These are phyloP conservation scores for Anabacerthia variegaticeps DNA, from an alignment of 2,797 vertebrate genomes.

Conservation along the genomic window DNA sequence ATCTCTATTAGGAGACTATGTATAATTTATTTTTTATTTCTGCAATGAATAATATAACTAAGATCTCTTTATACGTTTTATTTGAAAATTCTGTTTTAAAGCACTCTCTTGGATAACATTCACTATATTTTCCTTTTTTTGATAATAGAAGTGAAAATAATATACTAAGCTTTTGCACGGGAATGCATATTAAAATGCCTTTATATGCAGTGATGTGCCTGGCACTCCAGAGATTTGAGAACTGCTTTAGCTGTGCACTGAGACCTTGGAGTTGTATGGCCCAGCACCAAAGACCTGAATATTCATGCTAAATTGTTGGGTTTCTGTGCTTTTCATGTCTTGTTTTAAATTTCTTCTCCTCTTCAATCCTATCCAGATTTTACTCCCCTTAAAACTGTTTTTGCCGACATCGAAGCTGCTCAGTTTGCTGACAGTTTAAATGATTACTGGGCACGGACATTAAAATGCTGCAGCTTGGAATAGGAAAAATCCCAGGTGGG, in stretches of 20 bases:
- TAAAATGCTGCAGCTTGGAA: neutral
- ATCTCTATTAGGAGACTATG: slow-evolving; percentile 63
- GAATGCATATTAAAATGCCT: neutral
- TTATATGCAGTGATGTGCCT: neutral
- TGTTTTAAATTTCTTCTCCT: neutral
- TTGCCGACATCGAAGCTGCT: neutral
- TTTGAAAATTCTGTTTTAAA: slow-evolving; percentile 51
- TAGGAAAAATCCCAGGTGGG: neutral
- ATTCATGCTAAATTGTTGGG: slow-evolving; percentile 17
- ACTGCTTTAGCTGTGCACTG: neutral
- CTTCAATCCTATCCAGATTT: neutral
- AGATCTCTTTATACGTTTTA: neutral
- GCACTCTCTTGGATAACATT: slow-evolving; percentile 15
- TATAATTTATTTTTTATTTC: slow-evolving; percentile 66
- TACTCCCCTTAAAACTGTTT: neutral
- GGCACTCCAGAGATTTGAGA: neutral
- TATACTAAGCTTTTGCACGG: neutral
- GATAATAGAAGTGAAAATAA: slow-evolving; percentile 25
- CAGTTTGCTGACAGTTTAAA: neutral
- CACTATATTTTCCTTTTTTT: slow-evolving; percentile 16
- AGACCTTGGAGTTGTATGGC: neutral
- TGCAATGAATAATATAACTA: slow-evolving; percentile 63
- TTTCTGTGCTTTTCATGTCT: slow-evolving; percentile 9
- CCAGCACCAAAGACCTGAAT: slow-evolving; percentile 4
- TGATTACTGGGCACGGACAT: fast-evolving